Evolutionary conservation across 2,888 invertebrate genomes (phyloP).

Genomic region (Caradrina kadenii): DNA sequence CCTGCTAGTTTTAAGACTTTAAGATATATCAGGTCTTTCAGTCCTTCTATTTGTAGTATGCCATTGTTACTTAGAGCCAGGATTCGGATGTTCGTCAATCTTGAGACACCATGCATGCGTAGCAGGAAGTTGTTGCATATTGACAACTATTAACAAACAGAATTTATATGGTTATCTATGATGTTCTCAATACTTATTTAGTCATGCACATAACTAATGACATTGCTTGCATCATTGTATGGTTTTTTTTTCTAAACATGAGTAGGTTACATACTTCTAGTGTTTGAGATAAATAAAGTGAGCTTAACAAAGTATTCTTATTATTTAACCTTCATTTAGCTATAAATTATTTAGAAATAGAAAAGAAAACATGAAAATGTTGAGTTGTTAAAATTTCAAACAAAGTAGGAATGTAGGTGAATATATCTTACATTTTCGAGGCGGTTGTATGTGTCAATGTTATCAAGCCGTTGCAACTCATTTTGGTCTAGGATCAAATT

Average conservation of each 20-base stretch:
- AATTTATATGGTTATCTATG: slow-evolving; percentile 6
- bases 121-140: slow-evolving; percentile 96
- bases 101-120: slow-evolving; percentile 96
- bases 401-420: not conserved
- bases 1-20: slow-evolving; percentile 94
- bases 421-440: slow-evolving; percentile 92
- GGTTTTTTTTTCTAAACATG: not conserved
- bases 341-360: not conserved
- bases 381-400: no score
- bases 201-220: slow-evolving; percentile 22
- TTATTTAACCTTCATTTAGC: not conserved
- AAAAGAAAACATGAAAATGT: not conserved
- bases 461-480: slow-evolving; percentile 96
- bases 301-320: no score
- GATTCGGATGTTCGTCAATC: slow-evolving; percentile 94
- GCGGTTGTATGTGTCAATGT: slow-evolving; percentile 95
- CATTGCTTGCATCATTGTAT: not conserved
- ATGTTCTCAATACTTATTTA: not conserved
- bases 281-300: not conserved
- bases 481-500: slow-evolving; percentile 96
- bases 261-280: not conserved
- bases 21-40: slow-evolving; percentile 95
- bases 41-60: slow-evolving; percentile 96
- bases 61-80: slow-evolving; percentile 96
- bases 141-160: slow-evolving; percentile 92